Base-by-base conservation (phyloP, 2,888 invertebrate genomes). In the Ophonus ardosiacus region DNA sequence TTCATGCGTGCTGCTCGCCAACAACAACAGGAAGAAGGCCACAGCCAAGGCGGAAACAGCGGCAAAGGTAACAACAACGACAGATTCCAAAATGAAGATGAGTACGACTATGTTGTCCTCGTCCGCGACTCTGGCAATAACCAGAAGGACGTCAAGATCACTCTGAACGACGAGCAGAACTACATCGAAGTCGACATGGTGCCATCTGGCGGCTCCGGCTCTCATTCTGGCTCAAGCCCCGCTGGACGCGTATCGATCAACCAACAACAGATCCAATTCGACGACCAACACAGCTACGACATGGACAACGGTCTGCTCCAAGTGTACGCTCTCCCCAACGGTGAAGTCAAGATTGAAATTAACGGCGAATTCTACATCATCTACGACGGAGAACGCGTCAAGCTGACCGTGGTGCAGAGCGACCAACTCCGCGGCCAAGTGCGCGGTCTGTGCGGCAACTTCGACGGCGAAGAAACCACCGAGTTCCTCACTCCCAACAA, bases 371-470 rank as follows among this genome's bases (percentile, higher is more conserved):
- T 95, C 82, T 91, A 93, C 24, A 88, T 93, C 0, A 89, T 92
- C 87, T 95, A 92, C 88, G 94, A 95, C 87, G 95, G 95, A 18
- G 88, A 92, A 85, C 92, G 93, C 43, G 88, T 94, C 13, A 92
- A 93, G 86, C 87, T 91, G 18, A 88, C 88, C 38, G 86, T 88
- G 40, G 85, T 86, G 57, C 13, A 65, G n/a, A 83, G 89, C 84
- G 89, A 90, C 51, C 89, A 92, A 43, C 93, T 93, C 90, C 93
- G 94, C 51, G 93, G 92, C 86, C 91, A 92, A 65, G 91, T 94
- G 38, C 92, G 93, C 85, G 96, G 96, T 86, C 92, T 96, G 59
- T 96, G 95, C 88, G 96, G 96, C 7, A 92, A 92, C 87, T 94
- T 93, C 92, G 93, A 92, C 86, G 93, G 93, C 8, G 93, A 95